Base-by-base conservation (phyloP, 2,797 vertebrate genomes). In the Podargus strigoides region DNA sequence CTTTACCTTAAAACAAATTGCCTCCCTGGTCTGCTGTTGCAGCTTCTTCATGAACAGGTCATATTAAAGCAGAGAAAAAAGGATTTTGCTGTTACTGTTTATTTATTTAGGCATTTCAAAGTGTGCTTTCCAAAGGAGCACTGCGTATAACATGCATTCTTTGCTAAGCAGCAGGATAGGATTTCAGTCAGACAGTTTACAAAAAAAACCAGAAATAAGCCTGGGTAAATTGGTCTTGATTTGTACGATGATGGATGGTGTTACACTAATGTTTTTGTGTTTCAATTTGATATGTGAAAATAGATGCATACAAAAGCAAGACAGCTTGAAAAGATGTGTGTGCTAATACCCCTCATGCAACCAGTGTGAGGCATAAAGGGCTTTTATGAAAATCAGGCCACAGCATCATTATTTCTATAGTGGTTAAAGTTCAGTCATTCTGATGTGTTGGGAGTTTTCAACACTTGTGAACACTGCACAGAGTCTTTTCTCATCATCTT, bases 111-210 rank as follows among this genome's bases (percentile, higher is more conserved):
- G 17, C 34, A 74, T 82, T 79, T 72, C 19, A 46, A 77, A 92
- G 84, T 49, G 63, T 76, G 39, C 47, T 92, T 85, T 91, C 66
- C 72, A 62, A 83, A 90, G 44, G 77, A 95, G 20, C 67, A 59
- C 32, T 82, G 47, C 80, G 49, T 64, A 58, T 93, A 91, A 92
- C 37, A 22, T 64, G 11, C 46, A 64, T 95, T 97, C 85, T 91
- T 94, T 96, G 82, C 42, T 97, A 87, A 96, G 93, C 89, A 74
- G 55, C 76, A 93, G 78, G 89, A 39, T 67, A 69, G 73, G 46
- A 82, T 89, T 96, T 95, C 80, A 94, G 73, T 49, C 90, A 92
- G 94, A 89, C 47, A 96, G 87, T 84, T 98, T 94, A 93, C 91
- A 92, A 94, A 92, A 95, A 60, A 0, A n/a, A n/a, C n/a, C 50